phyloP scores from a whole-genome alignment of 2,797 vertebrate species.

The Phrynocephalus guinanensis region DNA sequence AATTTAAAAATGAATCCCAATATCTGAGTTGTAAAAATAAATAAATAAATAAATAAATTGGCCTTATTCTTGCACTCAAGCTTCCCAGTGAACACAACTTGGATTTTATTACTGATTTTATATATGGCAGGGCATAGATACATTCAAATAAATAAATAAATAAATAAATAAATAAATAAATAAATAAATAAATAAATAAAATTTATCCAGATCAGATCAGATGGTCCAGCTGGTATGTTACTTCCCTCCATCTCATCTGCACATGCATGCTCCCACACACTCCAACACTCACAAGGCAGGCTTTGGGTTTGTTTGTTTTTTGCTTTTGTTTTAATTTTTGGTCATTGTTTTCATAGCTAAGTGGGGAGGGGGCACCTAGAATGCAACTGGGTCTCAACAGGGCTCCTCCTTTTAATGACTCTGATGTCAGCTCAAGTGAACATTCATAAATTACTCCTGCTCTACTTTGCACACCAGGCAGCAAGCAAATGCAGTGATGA shows the following conservation, averaged over 20 bases:
- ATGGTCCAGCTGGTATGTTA: conserved; percentile 45
- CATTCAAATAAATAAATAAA: too few relatives aligned
- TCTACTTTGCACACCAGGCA: conserved; percentile 83
- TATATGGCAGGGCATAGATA: too few relatives aligned
- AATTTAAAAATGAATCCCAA: too few relatives aligned
- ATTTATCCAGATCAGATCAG: conserved; percentile 60
- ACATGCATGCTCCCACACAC: conserved; percentile 12
- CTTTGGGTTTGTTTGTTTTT: conserved; percentile 23
- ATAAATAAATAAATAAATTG: too few relatives aligned
- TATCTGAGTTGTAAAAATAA: not conserved
- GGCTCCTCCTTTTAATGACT: conserved; percentile 76
- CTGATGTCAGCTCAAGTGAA: conserved; percentile 81
- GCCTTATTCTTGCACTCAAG: not conserved
- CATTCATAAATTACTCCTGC: conserved; percentile 84
- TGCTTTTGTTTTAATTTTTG: conserved; percentile 46
- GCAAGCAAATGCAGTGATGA: conserved; percentile 81
- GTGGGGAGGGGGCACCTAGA: not conserved
- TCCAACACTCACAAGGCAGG: conserved; percentile 44
- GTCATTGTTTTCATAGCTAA: too few relatives aligned
- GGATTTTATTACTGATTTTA: too few relatives aligned
- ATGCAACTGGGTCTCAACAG: conserved; percentile 62
- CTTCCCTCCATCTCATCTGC: conserved; percentile 33
- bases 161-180: conserved; percentile 5
- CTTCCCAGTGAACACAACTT: conserved; percentile 31
- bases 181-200: conserved; percentile 5